Evolutionary conservation across 92 coral and sea anemone genomes (phyloP).

Genomic region (Parazoanthus atlanticus): DNA sequence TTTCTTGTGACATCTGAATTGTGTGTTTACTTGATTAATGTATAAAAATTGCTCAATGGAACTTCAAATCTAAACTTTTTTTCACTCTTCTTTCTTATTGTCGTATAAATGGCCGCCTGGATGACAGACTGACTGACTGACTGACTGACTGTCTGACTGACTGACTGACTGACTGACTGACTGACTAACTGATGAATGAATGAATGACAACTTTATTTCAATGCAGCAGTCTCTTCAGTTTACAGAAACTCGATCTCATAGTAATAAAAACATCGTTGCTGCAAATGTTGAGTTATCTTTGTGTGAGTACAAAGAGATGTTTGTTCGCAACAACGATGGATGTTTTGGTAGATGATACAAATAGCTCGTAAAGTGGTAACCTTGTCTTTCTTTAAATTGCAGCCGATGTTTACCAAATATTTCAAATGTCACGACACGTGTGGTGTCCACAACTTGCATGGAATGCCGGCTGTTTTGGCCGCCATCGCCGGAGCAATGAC

Average conservation of each 20-base stretch:
- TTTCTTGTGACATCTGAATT: no score
- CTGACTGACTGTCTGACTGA: no score
- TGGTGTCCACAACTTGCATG: constrained; percentile 95
- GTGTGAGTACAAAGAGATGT: not conserved
- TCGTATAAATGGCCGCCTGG: no score
- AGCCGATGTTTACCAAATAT: constrained; percentile 77
- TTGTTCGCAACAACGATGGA: not conserved
- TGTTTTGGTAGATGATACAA: not conserved
- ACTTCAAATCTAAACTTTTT: no score
- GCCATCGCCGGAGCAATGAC: constrained; percentile 85
- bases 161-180: no score
- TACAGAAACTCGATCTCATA: not conserved
- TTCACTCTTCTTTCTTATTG: no score
- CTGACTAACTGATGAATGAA: no score
- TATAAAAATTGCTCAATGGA: no score
- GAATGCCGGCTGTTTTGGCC: constrained; percentile 95
- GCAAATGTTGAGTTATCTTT: not conserved
- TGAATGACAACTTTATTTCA: not conserved
- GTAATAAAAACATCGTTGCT: no score
- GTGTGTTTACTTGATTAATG: no score
- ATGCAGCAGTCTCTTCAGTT: not conserved
- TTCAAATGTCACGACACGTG: constrained; percentile 86
- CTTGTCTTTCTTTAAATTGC: not conserved
- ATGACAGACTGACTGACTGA: no score
- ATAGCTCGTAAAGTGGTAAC: no score